Evolutionary conservation across 2,113 vertebrate genomes (phyloP).

Genomic region (Mustela nigripes): DNA sequence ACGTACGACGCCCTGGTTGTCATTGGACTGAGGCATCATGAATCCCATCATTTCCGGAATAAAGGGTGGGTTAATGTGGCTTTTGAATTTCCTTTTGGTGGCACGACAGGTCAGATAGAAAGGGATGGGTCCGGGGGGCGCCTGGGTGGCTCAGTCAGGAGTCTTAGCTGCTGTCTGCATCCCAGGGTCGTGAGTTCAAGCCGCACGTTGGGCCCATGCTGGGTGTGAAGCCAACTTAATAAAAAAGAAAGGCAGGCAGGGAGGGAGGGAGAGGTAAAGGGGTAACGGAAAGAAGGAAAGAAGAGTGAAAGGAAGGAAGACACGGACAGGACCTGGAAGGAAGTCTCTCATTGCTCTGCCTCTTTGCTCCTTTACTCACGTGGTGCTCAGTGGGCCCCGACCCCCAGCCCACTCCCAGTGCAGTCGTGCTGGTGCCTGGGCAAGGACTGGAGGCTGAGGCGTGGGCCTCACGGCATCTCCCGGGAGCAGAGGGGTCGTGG

Average conservation of each 20-base stretch:
- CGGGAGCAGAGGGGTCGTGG: neutral
- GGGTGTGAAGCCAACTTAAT: neutral
- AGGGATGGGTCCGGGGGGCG: accelerated
- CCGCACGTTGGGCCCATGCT: neutral
- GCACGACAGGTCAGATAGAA: neutral
- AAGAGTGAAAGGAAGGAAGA: no score
- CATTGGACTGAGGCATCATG: accelerated
- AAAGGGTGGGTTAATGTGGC: accelerated
- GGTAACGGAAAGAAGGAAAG: neutral
- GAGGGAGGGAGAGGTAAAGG: no score
- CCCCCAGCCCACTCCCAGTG: accelerated
- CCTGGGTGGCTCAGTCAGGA: neutral
- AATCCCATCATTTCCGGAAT: accelerated
- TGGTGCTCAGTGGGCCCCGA: accelerated
- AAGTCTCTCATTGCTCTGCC: neutral
- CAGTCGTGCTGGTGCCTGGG: neutral
- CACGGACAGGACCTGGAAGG: neutral
- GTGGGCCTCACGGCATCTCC: accelerated
- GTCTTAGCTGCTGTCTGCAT: neutral
- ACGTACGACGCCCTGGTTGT: neutral
- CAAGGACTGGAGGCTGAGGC: accelerated
- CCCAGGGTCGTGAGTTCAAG: neutral
- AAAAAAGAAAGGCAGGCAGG: neutral
- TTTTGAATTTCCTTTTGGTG: neutral
- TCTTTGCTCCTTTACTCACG: neutral